Percentiles rank a stretch among this genome's conserved stretches.
phyloP scores from a whole-genome alignment of 2,113 vertebrate species.

The Sakesphorus luctuosus region DNA sequence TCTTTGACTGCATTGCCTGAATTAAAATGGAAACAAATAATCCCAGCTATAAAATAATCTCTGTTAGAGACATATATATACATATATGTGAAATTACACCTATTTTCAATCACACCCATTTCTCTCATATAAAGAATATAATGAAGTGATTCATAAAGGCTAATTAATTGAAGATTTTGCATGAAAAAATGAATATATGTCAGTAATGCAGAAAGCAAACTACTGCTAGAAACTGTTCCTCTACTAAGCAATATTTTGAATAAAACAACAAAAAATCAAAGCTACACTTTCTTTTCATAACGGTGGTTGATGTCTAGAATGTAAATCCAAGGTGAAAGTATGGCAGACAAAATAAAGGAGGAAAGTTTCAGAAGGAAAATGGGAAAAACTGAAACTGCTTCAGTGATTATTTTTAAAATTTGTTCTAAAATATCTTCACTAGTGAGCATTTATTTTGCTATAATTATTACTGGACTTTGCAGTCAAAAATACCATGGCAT shows the following conservation, averaged over 20 bases:
- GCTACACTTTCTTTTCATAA: background rate
- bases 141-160: background rate
- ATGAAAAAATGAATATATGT: background rate
- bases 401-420: background rate
- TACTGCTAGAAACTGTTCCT: background rate
- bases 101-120: background rate
- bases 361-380: background rate
- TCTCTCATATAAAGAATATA: background rate
- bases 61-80: background rate
- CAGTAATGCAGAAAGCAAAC: background rate
- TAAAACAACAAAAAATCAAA: background rate
- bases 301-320: background rate
- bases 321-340: background rate
- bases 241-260: background rate
- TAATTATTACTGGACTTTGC: background rate
- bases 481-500: background rate
- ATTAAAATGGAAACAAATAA: background rate
- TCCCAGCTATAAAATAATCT: background rate
- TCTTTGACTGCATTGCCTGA: background rate
- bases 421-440: background rate
- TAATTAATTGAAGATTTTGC: background rate
- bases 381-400: background rate
- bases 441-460: background rate
- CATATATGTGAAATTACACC: background rate
- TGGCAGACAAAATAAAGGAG: background rate